phyloP scores from a whole-genome alignment of 2,797 vertebrate species.

The Chrosomus eos region DNA sequence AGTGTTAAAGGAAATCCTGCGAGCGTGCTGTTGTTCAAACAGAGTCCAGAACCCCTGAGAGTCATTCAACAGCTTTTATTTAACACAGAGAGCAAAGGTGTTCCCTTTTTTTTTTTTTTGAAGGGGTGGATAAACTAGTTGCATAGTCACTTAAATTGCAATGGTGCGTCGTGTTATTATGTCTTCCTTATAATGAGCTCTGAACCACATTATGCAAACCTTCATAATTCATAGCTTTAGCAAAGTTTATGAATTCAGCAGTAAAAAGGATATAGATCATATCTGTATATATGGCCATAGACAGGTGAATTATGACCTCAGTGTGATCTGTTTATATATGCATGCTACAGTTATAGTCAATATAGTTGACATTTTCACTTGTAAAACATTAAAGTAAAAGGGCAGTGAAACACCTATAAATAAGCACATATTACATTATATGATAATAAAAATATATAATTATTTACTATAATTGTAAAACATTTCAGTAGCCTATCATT shows the following conservation, averaged over 20 bases:
- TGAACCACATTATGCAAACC: neutral
- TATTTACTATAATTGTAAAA: neutral
- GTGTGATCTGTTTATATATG: neutral
- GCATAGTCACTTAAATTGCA: neutral
- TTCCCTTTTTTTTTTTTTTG: neutral
- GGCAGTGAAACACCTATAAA: neutral
- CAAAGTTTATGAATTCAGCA: neutral
- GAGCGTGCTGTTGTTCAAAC: slow-evolving; percentile 41
- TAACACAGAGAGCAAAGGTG: slow-evolving; percentile 41
- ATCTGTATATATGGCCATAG: neutral
- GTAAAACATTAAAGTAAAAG: neutral
- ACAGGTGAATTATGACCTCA: neutral
- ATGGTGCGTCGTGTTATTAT: neutral
- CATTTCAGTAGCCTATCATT: neutral
- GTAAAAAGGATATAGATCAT: neutral
- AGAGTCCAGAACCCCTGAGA: slow-evolving; percentile 30
- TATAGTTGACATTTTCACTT: neutral
- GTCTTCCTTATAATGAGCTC: neutral
- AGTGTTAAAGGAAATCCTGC: slow-evolving; percentile 50
- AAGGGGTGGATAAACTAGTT: neutral
- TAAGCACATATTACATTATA: neutral
- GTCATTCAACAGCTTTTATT: slow-evolving; percentile 41
- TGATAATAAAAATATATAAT: neutral
- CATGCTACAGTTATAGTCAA: neutral
- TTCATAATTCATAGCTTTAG: slow-evolving; percentile 4